These are phyloP conservation scores for Caenorhabditis sp. DNA, from an alignment of 2,888 invertebrate genomes.

Conservation along the genomic window DNA sequence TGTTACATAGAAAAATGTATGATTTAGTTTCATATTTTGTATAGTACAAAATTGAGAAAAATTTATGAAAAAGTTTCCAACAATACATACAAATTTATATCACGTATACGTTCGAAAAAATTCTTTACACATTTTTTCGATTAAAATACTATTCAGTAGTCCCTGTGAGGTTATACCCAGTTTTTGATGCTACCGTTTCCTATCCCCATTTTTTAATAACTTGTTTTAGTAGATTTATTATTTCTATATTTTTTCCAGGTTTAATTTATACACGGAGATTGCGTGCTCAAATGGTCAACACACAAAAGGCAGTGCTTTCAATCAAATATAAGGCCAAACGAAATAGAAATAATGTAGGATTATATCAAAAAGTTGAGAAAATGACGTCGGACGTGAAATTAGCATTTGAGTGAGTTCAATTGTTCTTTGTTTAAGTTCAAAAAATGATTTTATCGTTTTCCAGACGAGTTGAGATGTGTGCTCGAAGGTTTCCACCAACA, in stretches of 20 bases:
- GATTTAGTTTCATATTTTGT: no score
- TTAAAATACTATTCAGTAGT: no score
- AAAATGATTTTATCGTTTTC: constrained; percentile 2
- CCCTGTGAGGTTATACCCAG: no score
- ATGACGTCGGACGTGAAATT: constrained; percentile 10
- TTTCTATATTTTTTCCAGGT: constrained; percentile 17
- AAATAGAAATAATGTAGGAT: not conserved
- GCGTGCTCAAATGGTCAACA: constrained; percentile 2
- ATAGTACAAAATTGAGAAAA: no score
- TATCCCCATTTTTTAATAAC: not conserved
- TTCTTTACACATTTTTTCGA: no score
- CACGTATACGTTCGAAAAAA: no score
- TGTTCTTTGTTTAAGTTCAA: not conserved
- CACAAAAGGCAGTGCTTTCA: not conserved
- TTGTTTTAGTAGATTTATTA: no score
- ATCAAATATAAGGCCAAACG: not conserved
- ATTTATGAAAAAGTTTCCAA: no score
- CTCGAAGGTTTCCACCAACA: constrained; percentile 11
- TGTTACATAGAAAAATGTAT: no score
- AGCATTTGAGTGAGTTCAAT: constrained; percentile 12
- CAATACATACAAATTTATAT: no score
- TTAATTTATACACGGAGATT: constrained; percentile 16
- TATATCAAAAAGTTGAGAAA: constrained; percentile 2
- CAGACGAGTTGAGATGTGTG: constrained; percentile 18
- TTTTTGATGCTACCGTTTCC: no score